Conservation (phyloP, 2,113 vertebrate genomes). For the Athene cunicularia region DNA sequence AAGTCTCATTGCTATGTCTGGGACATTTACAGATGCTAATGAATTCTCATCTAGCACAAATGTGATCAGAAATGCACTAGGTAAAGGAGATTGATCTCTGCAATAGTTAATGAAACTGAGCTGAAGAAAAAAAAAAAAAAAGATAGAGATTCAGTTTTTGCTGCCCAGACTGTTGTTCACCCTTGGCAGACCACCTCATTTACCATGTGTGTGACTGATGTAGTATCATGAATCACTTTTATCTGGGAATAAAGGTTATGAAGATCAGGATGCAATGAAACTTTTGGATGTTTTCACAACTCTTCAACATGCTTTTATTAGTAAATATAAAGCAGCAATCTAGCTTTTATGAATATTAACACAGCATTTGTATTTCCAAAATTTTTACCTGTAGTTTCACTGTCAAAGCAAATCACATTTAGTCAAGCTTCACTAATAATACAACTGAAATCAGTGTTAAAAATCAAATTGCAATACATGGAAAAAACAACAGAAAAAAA, state of each 20-base stretch:
- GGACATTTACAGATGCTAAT: conserved; percentile 53
- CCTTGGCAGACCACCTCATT: conserved; percentile 57
- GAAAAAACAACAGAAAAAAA: neutral
- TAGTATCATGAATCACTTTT: conserved; percentile 38
- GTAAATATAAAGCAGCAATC: conserved; percentile 23
- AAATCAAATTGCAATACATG: conserved; percentile 31
- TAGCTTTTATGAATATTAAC: conserved; percentile 37
- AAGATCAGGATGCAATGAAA: conserved; percentile 32
- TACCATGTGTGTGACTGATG: conserved; percentile 5
- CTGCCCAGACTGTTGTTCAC: conserved; percentile 29
- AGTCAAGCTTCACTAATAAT: conserved; percentile 12
- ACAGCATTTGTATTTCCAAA: conserved; percentile 37
- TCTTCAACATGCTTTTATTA: conserved; percentile 41
- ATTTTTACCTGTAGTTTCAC: conserved; percentile 43
- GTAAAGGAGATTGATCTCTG: conserved; percentile 70
- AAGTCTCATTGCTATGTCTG: conserved; percentile 45
- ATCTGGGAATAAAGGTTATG: conserved; percentile 55
- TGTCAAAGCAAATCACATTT: conserved; percentile 56
- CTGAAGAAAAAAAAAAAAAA: conserved; percentile 16
- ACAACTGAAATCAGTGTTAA: conserved; percentile 30
- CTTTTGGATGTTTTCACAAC: conserved; percentile 45
- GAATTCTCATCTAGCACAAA: conserved; percentile 62
- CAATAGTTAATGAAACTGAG: conserved; percentile 73
- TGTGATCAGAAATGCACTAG: conserved; percentile 68
- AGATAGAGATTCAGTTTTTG: conserved; percentile 24